A percentile compares a stretch with the other conserved stretches of the same genome.
Conservation (phyloP, 1,140 invertebrate species). For the Neodiprion pinetum region DNA sequence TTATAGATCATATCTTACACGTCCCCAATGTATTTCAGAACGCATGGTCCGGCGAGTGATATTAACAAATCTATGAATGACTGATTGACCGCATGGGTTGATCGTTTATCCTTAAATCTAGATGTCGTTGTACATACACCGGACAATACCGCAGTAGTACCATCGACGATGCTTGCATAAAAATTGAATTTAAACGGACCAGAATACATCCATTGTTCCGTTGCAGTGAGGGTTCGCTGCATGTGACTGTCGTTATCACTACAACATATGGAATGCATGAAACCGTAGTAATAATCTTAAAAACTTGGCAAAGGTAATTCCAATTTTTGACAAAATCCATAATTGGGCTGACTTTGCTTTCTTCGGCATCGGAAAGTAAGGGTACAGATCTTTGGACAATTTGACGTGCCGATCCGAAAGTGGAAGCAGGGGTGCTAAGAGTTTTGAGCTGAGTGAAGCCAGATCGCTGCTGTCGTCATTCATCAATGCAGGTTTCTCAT, state of each 20-base stretch:
- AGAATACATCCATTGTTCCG: constrained; percentile 40
- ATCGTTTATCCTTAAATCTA: constrained; percentile 18
- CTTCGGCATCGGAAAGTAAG: neutral
- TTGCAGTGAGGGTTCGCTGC: constrained; percentile 16
- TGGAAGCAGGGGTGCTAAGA: neutral
- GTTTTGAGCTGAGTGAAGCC: neutral
- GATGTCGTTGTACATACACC: constrained; percentile 14
- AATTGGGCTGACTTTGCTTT: neutral
- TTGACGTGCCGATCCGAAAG: neutral
- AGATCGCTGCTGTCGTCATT: neutral
- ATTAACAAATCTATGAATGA: constrained; percentile 31
- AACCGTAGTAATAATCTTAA: neutral
- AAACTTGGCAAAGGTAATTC: no score
- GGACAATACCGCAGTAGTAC: constrained; percentile 30
- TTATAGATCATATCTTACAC: constrained; percentile 21
- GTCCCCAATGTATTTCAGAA: constrained; percentile 23
- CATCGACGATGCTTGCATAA: constrained; percentile 34
- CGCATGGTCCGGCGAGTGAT: constrained; percentile 23
- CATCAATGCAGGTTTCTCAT: neutral
- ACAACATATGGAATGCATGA: neutral
- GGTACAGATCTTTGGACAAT: neutral
- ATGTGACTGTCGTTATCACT: constrained; percentile 24
- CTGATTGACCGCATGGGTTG: neutral
- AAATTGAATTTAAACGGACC: constrained; percentile 27
- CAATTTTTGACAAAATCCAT: no score